Evolutionary conservation across 2,113 vertebrate genomes (phyloP), one percentile per base, ranked within the genome.

Genomic region (Cyanoderma ruficeps): DNA sequence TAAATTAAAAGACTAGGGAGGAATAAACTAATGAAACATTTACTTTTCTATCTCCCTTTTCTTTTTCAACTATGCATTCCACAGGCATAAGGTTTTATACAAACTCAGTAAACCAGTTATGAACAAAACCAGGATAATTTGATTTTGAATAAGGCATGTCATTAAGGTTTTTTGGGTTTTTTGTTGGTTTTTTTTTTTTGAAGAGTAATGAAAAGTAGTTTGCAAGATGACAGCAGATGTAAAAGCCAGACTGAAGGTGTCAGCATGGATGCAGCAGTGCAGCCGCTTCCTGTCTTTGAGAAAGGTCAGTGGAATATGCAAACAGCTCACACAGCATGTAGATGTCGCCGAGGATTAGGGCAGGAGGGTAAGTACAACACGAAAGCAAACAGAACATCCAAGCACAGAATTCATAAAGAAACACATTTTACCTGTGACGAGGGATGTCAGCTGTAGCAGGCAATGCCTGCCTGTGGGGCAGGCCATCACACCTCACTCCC

Each of bases 271-370:
- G 53, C 67, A 90, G 75, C 70, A 78, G 88, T 37, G 60, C 55
- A 93, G 84, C 69, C 83, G 35, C 75, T 92, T 87, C 70, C 77
- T 96, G 93, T 70, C 72, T 96, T 91, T 67, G 77, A 59, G 39
- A 96, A 96, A 95, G 75, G 91, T 96, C 94, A 88, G 87, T 42
- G 76, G 47, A 79, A 86, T 39, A 84, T 33, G 59, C 86, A 89
- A 89, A 80, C 35, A 84, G 68, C 80, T 95, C 77, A 69, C 78
- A 42, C 80, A 86, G 83, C 87, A 30, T 19, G 46, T 76, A 52
- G 83, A 67, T 90, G 67, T 23, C 97, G 61, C 74, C 31, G 37
- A 87, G 79, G 86, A 53, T 75, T 87, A 87, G 20, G 69, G 50
- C 49, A 82, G 65, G 50, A 70, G 17, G 20, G 19, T 55, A 61